Percentiles rank a stretch among this genome's conserved stretches.
Conservation (phyloP, 2,797 vertebrate genomes). For the Cossypha niveicapilla region DNA sequence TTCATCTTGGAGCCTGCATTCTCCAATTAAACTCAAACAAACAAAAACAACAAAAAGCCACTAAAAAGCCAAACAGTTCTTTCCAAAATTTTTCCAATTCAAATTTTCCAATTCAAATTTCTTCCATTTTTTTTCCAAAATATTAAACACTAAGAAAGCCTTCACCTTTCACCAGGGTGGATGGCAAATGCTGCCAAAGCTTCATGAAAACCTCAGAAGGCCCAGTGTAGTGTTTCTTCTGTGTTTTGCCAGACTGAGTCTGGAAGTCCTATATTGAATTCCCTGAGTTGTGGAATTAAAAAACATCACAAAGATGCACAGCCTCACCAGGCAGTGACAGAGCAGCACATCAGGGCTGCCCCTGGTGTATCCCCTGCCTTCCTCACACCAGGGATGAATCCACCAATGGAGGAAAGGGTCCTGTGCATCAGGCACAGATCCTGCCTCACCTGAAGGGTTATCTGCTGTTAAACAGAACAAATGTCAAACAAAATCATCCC, state of each 20-base stretch:
- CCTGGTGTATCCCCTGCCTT: not conserved
- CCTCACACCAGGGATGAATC: not conserved
- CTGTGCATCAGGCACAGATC: not conserved
- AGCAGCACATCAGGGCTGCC: not conserved
- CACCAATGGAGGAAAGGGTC: not conserved
- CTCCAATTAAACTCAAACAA: not conserved
- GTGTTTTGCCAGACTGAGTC: not conserved
- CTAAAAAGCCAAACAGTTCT: not conserved
- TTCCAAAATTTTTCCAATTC: too few relatives aligned
- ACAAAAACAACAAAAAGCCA: not conserved
- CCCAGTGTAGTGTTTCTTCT: not conserved
- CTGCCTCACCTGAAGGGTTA: not conserved
- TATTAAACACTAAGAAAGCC: not conserved
- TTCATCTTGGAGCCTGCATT: not conserved
- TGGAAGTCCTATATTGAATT: not conserved
- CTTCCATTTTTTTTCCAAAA: not conserved
- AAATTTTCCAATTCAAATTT: too few relatives aligned
- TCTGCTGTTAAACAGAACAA: not conserved
- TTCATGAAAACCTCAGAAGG: not conserved
- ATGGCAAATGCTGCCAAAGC: not conserved
- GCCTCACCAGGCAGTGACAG: not conserved
- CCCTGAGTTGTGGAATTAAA: not conserved
- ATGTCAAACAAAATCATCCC: not conserved
- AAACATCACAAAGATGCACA: not conserved
- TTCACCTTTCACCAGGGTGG: not conserved